Evolutionary conservation across 1,140 invertebrate species (phyloP).

Genomic region (Phenacoccus solenopsis): DNA sequence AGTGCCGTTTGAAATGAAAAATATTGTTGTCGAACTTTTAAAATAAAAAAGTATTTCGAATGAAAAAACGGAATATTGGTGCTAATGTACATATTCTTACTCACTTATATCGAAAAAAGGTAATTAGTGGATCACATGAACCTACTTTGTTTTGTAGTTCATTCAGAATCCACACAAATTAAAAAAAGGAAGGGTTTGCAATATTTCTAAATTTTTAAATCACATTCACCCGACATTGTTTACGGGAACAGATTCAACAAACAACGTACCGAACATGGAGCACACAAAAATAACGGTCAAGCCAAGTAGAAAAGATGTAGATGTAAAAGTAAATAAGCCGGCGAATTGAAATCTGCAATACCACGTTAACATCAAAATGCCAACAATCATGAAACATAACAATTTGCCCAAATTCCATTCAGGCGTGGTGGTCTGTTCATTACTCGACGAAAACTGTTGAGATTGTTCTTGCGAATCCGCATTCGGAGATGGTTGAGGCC

Average conservation of each 20-base stretch:
- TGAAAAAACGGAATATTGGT: too few relatives aligned
- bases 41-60: too few relatives aligned
- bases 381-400: constrained; percentile 35
- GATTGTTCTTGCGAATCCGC: constrained; percentile 26
- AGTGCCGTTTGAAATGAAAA: too few relatives aligned
- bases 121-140: too few relatives aligned
- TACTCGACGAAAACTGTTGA: constrained; percentile 33
- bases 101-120: too few relatives aligned
- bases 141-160: too few relatives aligned
- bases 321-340: constrained; percentile 46
- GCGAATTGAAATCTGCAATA: constrained; percentile 48
- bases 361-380: constrained; percentile 42
- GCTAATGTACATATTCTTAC: too few relatives aligned
- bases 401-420: constrained; percentile 35
- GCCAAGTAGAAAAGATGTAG: constrained; percentile 44
- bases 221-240: neutral
- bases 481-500: constrained; percentile 28
- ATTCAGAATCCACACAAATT: too few relatives aligned
- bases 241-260: constrained; percentile 31
- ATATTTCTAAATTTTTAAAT: too few relatives aligned
- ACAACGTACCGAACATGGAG: constrained; percentile 38
- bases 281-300: constrained; percentile 45
- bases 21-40: too few relatives aligned
- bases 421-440: constrained; percentile 27
- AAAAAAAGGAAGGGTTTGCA: too few relatives aligned